A percentile compares a stretch with the other conserved stretches of the same genome.
These are phyloP conservation scores for Mirounga angustirostris DNA, from an alignment of 2,113 vertebrate genomes.

Conservation along the genomic window DNA sequence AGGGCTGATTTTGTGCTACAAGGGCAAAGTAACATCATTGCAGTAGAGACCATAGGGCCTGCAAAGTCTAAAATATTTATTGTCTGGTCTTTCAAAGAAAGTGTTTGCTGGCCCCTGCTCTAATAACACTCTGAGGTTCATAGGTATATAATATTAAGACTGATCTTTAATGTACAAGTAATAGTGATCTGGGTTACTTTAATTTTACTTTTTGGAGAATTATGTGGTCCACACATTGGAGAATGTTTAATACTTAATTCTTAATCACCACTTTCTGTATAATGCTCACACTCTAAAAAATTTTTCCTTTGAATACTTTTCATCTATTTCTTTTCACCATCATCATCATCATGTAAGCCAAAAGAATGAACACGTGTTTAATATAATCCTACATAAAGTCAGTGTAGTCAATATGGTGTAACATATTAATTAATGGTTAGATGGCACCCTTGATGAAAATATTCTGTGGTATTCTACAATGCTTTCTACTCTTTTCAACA, in stretches of 20 bases:
- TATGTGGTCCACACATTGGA: background rate
- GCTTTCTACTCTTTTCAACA: constrained; percentile 13
- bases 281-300: background rate
- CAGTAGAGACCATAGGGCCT: background rate
- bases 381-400: background rate
- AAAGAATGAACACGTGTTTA: constrained; percentile 37
- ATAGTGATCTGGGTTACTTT: background rate
- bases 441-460: constrained; percentile 50
- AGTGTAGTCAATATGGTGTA: background rate
- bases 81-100: background rate
- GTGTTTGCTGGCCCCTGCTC: background rate
- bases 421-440: constrained; percentile 48
- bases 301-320: constrained; percentile 49
- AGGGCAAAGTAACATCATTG: background rate
- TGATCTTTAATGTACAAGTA: background rate
- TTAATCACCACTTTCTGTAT: background rate
- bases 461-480: constrained; percentile 3
- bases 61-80: background rate
- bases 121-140: background rate
- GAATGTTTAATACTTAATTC: constrained; percentile 25
- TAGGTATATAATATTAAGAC: background rate
- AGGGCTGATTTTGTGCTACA: background rate
- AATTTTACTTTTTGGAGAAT: background rate
- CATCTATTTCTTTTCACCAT: constrained; percentile 51
- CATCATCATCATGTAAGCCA: background rate